Base-by-base conservation (phyloP, 2,113 vertebrate species). In the Tachuris rubrigastra region DNA sequence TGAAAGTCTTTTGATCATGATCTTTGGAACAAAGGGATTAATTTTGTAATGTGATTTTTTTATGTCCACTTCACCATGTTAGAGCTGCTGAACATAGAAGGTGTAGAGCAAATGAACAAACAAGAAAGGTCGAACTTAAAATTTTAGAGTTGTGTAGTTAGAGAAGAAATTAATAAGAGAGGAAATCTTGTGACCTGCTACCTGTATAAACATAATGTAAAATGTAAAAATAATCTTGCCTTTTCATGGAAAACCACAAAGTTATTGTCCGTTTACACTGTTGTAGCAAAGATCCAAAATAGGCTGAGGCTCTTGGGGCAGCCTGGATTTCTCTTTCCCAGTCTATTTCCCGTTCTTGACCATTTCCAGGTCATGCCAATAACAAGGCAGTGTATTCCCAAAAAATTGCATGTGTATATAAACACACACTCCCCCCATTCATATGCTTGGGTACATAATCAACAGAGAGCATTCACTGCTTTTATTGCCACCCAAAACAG, bases 11-110 rank as follows among this genome's bases (percentile, higher is more conserved):
- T 90, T 74, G 86, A 59, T 92, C 72, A 31, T 35, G 55, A 9
- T 89, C 89, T 84, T 95, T 71, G 60, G 47, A 89, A 93, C 55
- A 93, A 90, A 90, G 52, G 47, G 44, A 72, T 86, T 90, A 47
- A 88, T 95, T 95, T 90, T 35, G 31, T 67, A 55, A 21, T 50
- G 27, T 1, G 1, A 55, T 78, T 90, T 24, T 73, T 93, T 83
- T 90, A 74, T 74, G 92, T 84, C 60, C 27, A 46, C 27, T 94
- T 93, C 35, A 60, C 75, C 24, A 6, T 68, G 10, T 75, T 65
- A 41, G 56, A 82, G 17, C 14, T 87, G 39, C 35, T 91, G 65
- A 82, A 60, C 47, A 27, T 3, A 59, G 47, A 78, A 75, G 22
- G 24, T 56, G 6, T 72, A 72, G 47, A 93, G 78, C 21, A 71